phyloP scores from a whole-genome alignment of 1,140 invertebrate species.

The Eumeta japonica region DNA sequence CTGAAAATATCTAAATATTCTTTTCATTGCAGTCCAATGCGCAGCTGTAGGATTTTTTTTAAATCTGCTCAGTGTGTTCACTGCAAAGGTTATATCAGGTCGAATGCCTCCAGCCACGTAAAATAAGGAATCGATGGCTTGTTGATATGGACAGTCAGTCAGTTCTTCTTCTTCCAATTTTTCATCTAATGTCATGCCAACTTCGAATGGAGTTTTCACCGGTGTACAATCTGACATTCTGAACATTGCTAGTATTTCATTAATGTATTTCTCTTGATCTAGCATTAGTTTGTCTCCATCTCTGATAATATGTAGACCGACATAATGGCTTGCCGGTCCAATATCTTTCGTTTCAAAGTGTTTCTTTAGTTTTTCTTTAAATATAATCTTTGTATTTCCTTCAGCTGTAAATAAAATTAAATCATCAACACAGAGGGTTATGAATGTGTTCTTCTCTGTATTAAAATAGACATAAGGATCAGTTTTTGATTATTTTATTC shows the following conservation, averaged over 20 bases:
- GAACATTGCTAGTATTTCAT: slow-evolving; percentile 13
- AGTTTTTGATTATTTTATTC: slow-evolving; percentile 2
- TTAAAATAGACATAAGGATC: slow-evolving; percentile 9
- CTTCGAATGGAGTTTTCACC: slow-evolving; percentile 17
- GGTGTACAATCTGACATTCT: slow-evolving; percentile 17
- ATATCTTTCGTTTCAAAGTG: slow-evolving; percentile 20
- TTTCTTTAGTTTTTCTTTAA: too few species aligned
- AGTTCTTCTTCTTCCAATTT: slow-evolving; percentile 5
- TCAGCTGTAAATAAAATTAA: slow-evolving; percentile 15
- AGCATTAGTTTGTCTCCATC: slow-evolving; percentile 9
- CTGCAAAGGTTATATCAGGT: slow-evolving; percentile 21
- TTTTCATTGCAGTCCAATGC: slow-evolving; percentile 20
- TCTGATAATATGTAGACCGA: slow-evolving; percentile 16
- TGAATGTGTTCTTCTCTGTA: slow-evolving; percentile 5
- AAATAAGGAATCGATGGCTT: slow-evolving; percentile 17
- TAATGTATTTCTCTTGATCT: slow-evolving; percentile 19
- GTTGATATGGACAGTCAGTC: slow-evolving; percentile 14
- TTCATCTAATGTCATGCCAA: slow-evolving; percentile 12
- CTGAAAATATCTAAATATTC: slow-evolving; percentile 18
- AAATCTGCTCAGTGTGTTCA: too few species aligned
- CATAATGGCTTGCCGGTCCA: too few species aligned
- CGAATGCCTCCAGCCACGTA: slow-evolving; percentile 18
- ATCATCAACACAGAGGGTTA: slow-evolving; percentile 21
- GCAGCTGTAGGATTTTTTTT: too few species aligned
- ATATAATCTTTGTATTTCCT: slow-evolving; percentile 1